Percentiles rank a stretch among this genome's conserved stretches.
These are phyloP conservation scores for Urocyon cinereoargenteus DNA, from an alignment of 2,797 vertebrate genomes.

Conservation along the genomic window DNA sequence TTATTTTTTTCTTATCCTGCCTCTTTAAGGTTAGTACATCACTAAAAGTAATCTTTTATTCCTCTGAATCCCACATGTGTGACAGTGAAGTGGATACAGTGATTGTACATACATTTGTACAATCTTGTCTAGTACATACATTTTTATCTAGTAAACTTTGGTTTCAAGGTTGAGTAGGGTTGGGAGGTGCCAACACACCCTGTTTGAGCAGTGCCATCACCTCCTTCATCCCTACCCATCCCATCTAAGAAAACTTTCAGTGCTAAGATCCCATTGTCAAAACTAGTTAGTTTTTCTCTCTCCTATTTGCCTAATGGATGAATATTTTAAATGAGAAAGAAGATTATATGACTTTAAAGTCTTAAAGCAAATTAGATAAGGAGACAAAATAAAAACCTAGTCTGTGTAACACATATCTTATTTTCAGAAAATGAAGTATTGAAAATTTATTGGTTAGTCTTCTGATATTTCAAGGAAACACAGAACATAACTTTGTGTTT, in stretches of 20 bases:
- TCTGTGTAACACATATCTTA: not conserved
- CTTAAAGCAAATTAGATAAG: not conserved
- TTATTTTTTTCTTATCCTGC: not conserved
- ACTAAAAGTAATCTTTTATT: not conserved
- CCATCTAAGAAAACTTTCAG: not conserved
- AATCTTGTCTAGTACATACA: not conserved
- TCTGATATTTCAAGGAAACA: slow-evolving; percentile 8
- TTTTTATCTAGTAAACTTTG: not conserved
- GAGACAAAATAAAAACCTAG: not conserved
- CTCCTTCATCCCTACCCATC: not conserved
- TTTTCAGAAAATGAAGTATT: not conserved
- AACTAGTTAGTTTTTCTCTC: not conserved
- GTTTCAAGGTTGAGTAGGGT: not conserved
- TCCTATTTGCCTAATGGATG: not conserved
- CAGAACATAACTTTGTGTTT: not conserved
- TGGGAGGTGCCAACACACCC: not conserved
- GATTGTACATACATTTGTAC: too few species aligned
- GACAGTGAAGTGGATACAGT: not conserved
- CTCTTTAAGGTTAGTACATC: not conserved
- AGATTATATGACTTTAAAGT: not conserved
- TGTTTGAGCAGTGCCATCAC: not conserved
- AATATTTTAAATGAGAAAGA: not conserved
- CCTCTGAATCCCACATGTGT: not conserved
- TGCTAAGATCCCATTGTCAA: not conserved
- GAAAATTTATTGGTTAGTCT: not conserved